Evolutionary conservation across 2,888 invertebrate genomes (phyloP), one percentile per base, ranked within the genome.

Genomic region (Habroteleia sp.): DNA sequence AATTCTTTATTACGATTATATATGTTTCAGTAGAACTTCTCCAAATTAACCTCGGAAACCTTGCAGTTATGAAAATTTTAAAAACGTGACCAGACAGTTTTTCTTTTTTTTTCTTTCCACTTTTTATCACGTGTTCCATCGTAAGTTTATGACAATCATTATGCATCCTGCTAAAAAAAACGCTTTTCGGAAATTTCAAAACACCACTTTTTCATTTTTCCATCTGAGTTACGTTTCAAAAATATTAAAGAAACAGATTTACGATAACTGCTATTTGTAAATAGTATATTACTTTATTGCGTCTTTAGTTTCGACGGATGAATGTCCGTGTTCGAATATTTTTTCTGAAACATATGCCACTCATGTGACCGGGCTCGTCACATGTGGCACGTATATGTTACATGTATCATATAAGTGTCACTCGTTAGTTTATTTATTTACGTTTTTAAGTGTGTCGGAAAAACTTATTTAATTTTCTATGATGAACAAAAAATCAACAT

Each of bases 351-450:
- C 73, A 66, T 54, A 33, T 73, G 73, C 66, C 66, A 46, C 17
- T 73, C 73, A 73, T 73, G 58, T 73, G 73, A 42, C 37, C 37
- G 20, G 20, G 4, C 60, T 58, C 66, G 60, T 73, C 73, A 73
- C 73, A 73, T 66, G 73, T 73, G 73, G 66, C 73, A 66, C 66
- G 60, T 66, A 66, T 54, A 56, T 50, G 48, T 72, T 72, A 66
- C 66, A 66, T 48, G 73, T 50, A 73, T 65, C 65, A 58, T 60
- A 58, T 37, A 50, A 65, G 37, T 56, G 72, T 72, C 72, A 56
- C 54, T 71, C 62, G 63, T 63, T 54, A 41, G 63, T 65, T 63
- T 72, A 72, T 65, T 41, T 72, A 72, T 65, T 72, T 63, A 58
- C 20, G 31, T 42, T 56, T 58, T 63, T 42, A 58, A 72, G 72